Conservation (phyloP, 2,888 invertebrate genomes). For the Netelia fuscicornis region DNA sequence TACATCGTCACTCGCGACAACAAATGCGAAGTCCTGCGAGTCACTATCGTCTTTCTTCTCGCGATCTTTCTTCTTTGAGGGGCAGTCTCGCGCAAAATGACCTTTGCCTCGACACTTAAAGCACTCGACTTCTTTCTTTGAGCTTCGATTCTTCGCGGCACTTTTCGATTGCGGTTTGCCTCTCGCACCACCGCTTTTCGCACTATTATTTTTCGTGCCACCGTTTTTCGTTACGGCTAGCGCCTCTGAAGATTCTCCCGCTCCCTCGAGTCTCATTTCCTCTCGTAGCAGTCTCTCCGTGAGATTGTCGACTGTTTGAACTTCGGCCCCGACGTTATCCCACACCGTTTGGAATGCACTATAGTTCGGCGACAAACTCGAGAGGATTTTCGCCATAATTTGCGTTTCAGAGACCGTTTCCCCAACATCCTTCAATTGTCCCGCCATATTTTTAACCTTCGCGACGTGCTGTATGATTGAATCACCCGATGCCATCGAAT, state of each 20-base stretch:
- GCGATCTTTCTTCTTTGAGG: background rate
- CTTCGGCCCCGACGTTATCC: constrained; percentile 2
- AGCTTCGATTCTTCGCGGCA: constrained; percentile 8
- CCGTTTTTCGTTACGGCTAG: background rate
- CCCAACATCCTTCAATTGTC: background rate
- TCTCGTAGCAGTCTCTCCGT: constrained; percentile 5
- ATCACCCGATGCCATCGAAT: background rate
- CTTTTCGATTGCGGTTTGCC: background rate
- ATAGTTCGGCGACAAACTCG: background rate
- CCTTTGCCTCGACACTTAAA: constrained; percentile 29
- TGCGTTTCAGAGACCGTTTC: background rate
- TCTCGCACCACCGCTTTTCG: constrained; percentile 7
- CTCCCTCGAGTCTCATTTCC: background rate
- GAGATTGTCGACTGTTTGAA: constrained; percentile 14
- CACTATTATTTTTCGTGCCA: background rate
- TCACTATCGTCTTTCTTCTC: background rate
- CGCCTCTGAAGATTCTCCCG: background rate
- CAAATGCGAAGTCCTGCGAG: constrained; percentile 13
- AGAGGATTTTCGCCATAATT: constrained; percentile 4
- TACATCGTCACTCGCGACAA: background rate
- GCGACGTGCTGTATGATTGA: constrained; percentile 2
- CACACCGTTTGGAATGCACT: background rate
- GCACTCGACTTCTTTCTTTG: constrained; percentile 12
- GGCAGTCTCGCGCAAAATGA: constrained; percentile 31
- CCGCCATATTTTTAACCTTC: background rate